phyloP scores from a whole-genome alignment of 1,140 invertebrate species.

The Brachionus angularis region DNA sequence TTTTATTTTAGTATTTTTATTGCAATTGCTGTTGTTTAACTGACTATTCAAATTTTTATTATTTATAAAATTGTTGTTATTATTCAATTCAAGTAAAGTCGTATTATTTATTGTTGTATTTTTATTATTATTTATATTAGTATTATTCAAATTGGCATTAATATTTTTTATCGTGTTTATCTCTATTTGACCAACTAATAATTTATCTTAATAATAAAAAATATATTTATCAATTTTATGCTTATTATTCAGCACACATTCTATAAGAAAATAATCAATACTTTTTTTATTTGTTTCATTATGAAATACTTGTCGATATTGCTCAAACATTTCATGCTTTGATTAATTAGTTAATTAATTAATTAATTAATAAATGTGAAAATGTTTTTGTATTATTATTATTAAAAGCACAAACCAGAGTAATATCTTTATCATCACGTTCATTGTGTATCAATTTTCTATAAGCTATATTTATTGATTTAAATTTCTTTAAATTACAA shows the following conservation, averaged over 20 bases:
- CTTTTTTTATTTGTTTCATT: constrained; percentile 47
- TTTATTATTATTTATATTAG: constrained; percentile 16
- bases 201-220: not conserved
- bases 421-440: constrained; percentile 45
- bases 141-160: not conserved
- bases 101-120: too few species aligned
- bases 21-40: not conserved
- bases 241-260: not conserved
- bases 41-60: constrained; percentile 42
- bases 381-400: too few species aligned
- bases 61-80: constrained; percentile 39
- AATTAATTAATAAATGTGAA: not conserved
- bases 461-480: constrained; percentile 49
- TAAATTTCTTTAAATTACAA: constrained; percentile 50
- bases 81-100: constrained; percentile 20
- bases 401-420: constrained; percentile 48
- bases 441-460: constrained; percentile 48
- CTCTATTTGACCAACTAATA: not conserved
- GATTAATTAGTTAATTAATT: constrained; percentile 44
- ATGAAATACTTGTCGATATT: constrained; percentile 51
- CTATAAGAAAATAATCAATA: not conserved
- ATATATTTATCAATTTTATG: not conserved
- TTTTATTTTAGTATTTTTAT: constrained; percentile 21
- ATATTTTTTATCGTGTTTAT: too few species aligned
- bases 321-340: constrained; percentile 50